phyloP scores from a whole-genome alignment of 1,140 invertebrate species.

The Temnothorax curvispinosus region DNA sequence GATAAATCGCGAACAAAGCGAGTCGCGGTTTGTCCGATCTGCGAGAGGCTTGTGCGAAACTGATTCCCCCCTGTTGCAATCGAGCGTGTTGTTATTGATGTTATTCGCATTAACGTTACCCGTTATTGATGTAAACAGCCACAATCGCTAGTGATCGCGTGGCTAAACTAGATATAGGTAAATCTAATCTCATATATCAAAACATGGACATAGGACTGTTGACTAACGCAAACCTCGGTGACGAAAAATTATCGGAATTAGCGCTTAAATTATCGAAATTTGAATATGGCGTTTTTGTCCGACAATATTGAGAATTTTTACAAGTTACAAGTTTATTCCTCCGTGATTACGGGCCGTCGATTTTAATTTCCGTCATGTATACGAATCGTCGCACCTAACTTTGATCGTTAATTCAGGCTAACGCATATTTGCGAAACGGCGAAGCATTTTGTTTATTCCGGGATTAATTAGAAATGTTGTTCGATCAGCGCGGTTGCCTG shows the following conservation, averaged over 20 bases:
- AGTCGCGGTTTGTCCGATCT: slow-evolving; percentile 70
- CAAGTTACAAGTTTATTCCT: neutral
- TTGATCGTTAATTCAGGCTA: slow-evolving; percentile 57
- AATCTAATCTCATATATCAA: slow-evolving; percentile 26
- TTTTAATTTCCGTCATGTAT: slow-evolving; percentile 25
- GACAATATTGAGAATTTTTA: slow-evolving; percentile 11
- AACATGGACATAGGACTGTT: neutral
- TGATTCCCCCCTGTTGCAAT: slow-evolving; percentile 46
- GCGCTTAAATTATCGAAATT: neutral
- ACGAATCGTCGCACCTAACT: slow-evolving; percentile 36
- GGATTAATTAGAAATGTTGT: slow-evolving; percentile 70
- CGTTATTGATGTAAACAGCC: slow-evolving; percentile 59
- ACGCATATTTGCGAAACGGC: slow-evolving; percentile 58
- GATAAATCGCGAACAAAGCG: slow-evolving; percentile 74
- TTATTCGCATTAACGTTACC: slow-evolving; percentile 59
- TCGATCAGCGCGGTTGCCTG: neutral
- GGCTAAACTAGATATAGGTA: slow-evolving; percentile 12
- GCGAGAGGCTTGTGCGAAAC: slow-evolving; percentile 65
- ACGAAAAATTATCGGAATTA: neutral
- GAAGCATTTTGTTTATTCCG: slow-evolving; percentile 68
- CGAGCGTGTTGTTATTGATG: slow-evolving; percentile 71
- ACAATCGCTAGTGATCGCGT: slow-evolving; percentile 31
- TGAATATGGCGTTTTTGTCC: no score
- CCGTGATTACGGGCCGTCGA: neutral
- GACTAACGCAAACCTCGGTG: neutral